Percentiles rank a stretch among this genome's conserved stretches.
Evolutionary conservation across 2,888 invertebrate species (phyloP).

Genomic region (Xylophagus ater): DNA sequence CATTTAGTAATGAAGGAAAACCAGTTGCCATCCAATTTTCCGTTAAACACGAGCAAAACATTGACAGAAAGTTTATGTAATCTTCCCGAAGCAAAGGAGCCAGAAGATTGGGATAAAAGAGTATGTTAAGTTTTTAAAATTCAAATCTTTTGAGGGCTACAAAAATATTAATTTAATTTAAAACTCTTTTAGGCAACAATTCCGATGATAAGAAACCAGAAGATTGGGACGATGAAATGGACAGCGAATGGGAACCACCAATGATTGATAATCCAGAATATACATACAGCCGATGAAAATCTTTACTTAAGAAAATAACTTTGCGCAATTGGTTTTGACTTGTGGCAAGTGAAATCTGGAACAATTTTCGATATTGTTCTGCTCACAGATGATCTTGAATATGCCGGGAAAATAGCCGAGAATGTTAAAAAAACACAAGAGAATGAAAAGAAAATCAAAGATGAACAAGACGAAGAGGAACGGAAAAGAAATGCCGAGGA

Average conservation of each 20-base stretch:
- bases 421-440: slow-evolving; percentile 61
- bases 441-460: slow-evolving; percentile 94
- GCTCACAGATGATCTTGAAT: slow-evolving; percentile 76
- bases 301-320: slow-evolving; percentile 83
- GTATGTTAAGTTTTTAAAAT: no score
- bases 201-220: slow-evolving; percentile 94
- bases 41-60: slow-evolving; percentile 98
- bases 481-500: no score
- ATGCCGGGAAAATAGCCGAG: slow-evolving; percentile 52
- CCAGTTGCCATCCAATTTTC: slow-evolving; percentile 89
- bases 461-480: slow-evolving; percentile 71
- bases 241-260: slow-evolving; percentile 99
- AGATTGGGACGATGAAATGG: slow-evolving; percentile 99
- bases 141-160: no score
- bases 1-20: slow-evolving; percentile 86
- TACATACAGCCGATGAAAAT: slow-evolving; percentile 76
- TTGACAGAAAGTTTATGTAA: slow-evolving; percentile 98
- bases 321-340: slow-evolving; percentile 85
- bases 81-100: slow-evolving; percentile 97
- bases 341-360: slow-evolving; percentile 98
- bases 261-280: slow-evolving; percentile 99
- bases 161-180: no score
- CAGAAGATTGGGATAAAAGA: slow-evolving; percentile 93
- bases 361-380: slow-evolving; percentile 97
- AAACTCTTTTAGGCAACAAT: slow-evolving; percentile 63